phyloP scores from a whole-genome alignment of 2,113 vertebrate species.

The Ploceus nigricollis region DNA sequence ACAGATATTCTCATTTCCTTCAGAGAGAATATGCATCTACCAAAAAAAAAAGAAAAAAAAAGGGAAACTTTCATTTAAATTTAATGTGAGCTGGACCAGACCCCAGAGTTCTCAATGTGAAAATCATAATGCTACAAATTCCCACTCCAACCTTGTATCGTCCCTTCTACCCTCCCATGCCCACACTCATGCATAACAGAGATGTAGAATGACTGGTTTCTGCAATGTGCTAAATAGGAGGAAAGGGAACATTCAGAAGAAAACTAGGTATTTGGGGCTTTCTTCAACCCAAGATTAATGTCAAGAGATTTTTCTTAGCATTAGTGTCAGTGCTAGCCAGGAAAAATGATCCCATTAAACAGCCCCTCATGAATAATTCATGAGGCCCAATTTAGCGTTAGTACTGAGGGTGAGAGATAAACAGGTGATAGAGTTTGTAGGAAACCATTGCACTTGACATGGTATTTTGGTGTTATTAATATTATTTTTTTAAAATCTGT shows the following conservation, averaged over 20 bases:
- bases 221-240: constrained; percentile 27
- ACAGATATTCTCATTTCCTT: not conserved
- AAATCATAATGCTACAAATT: not conserved
- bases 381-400: constrained; percentile 69
- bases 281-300: constrained; percentile 75
- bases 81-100: not conserved
- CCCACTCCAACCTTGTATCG: not conserved
- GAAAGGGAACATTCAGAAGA: constrained; percentile 43
- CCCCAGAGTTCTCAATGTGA: not conserved
- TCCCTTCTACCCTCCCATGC: not conserved
- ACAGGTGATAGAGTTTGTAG: constrained; percentile 73
- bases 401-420: constrained; percentile 65
- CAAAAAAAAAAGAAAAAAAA: not conserved
- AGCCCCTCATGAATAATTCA: constrained; percentile 74
- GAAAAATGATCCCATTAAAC: constrained; percentile 78
- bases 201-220: not conserved
- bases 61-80: not conserved
- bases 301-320: constrained; percentile 75
- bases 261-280: constrained; percentile 71
- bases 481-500: not conserved
- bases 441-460: constrained; percentile 25
- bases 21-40: not conserved
- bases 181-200: not conserved
- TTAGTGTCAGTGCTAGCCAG: constrained; percentile 74
- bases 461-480: constrained; percentile 37